These are phyloP conservation scores for Rhagoletis zephyria DNA, from an alignment of 1,140 invertebrate genomes.

Conservation along the genomic window DNA sequence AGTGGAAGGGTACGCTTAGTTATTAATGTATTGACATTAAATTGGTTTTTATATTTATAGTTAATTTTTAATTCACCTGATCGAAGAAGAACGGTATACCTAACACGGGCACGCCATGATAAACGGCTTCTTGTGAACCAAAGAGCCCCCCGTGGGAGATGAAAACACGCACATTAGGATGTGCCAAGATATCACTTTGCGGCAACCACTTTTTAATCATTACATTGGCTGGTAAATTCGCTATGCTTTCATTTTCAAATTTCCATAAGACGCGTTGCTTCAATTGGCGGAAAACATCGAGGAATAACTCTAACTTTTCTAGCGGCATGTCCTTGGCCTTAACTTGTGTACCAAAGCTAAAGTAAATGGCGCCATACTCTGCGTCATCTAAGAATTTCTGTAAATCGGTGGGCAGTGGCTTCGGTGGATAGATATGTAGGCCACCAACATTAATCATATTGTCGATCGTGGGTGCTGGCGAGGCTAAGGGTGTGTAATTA, in stretches of 20 bases:
- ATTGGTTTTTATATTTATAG: background rate
- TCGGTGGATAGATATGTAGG: constrained; percentile 69
- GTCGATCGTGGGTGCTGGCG: constrained; percentile 63
- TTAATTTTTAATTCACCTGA: constrained; percentile 65
- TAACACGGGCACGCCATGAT: constrained; percentile 77
- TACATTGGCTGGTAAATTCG: constrained; percentile 76
- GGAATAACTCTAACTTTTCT: constrained; percentile 73
- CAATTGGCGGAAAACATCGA: constrained; percentile 74
- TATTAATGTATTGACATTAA: background rate
- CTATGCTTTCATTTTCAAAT: constrained; percentile 75
- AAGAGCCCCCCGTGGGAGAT: too few species aligned
- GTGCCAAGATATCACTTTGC: constrained; percentile 77
- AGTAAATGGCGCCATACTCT: constrained; percentile 76
- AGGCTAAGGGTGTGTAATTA: constrained; percentile 69
- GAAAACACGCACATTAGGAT: constrained; percentile 74
- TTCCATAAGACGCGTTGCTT: constrained; percentile 79
- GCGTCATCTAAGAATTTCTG: constrained; percentile 73
- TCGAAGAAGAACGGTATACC: constrained; percentile 78
- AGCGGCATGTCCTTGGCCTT: constrained; percentile 67
- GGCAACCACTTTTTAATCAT: constrained; percentile 78
- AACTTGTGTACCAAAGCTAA: constrained; percentile 75
- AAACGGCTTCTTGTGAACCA: too few species aligned
- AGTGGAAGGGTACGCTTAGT: background rate
- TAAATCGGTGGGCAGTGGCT: constrained; percentile 62
- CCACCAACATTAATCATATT: constrained; percentile 70